phyloP scores from a whole-genome alignment of 30 jellyfish, hydroid and myxozoan genomes.

The Rhopilema esculentum region DNA sequence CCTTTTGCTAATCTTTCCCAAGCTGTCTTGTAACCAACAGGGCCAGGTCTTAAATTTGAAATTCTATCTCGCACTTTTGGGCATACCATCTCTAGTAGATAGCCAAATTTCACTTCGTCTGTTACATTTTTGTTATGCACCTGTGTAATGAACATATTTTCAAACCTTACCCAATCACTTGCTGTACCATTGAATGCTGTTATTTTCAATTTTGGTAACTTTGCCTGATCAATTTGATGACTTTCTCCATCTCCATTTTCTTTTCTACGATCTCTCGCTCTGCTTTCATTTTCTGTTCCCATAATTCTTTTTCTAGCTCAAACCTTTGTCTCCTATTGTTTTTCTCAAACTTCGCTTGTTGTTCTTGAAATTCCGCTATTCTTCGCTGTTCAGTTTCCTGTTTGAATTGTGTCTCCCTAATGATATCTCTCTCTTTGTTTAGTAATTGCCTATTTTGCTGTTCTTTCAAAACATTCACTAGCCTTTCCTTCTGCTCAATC shows the following conservation, averaged over 20 bases:
- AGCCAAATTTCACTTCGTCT: constrained; percentile 58
- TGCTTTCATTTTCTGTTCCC: constrained; percentile 67
- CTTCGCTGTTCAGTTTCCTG: constrained; percentile 57
- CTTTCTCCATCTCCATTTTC: constrained; percentile 54
- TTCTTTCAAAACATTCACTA: constrained; percentile 40
- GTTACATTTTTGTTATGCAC: constrained; percentile 45
- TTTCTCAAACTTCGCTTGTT: constrained; percentile 64
- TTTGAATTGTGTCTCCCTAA: constrained; percentile 63
- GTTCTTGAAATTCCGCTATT: constrained; percentile 50
- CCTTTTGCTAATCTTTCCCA: constrained; percentile 52
- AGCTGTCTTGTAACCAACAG: constrained; percentile 63
- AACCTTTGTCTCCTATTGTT: constrained; percentile 52
- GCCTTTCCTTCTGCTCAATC: constrained; percentile 60
- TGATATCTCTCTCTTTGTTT: constrained; percentile 60
- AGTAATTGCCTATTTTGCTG: constrained; percentile 41
- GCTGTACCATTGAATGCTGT: constrained; percentile 65
- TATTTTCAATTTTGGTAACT: constrained; percentile 55
- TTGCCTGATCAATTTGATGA: constrained; percentile 68
- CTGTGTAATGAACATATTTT: constrained; percentile 56
- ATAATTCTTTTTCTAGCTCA: constrained; percentile 41
- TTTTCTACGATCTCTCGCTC: constrained; percentile 69
- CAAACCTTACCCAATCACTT: constrained; percentile 62
- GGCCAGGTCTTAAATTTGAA: constrained; percentile 52
- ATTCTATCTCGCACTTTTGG: constrained; percentile 25
- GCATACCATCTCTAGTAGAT: constrained; percentile 49